Evolutionary conservation across 2,113 vertebrate genomes (phyloP).

Genomic region (Prionailurus viverrinus): DNA sequence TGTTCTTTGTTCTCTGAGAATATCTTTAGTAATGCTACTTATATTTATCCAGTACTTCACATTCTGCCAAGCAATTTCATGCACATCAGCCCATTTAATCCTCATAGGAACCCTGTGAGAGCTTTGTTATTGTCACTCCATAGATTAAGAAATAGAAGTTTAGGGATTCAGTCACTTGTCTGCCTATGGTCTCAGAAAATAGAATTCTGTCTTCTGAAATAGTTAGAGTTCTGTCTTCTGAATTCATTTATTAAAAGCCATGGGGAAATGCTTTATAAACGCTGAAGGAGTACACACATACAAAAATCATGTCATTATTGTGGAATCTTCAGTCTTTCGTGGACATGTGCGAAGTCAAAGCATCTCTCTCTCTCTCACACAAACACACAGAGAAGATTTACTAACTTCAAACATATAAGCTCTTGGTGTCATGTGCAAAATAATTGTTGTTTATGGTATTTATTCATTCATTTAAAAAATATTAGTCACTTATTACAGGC

Average conservation of each 20-base stretch:
- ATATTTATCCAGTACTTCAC: background rate
- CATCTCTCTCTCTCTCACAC: background rate
- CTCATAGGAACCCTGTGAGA: background rate
- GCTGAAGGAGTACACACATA: background rate
- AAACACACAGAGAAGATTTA: background rate
- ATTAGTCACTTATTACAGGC: background rate
- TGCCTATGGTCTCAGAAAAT: background rate
- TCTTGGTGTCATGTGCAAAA: background rate
- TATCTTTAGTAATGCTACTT: background rate
- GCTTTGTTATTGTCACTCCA: background rate
- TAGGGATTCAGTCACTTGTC: background rate
- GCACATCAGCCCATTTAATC: background rate
- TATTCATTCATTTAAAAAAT: background rate
- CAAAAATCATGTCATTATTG: background rate
- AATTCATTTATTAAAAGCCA: conserved; percentile 18
- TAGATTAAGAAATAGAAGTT: background rate
- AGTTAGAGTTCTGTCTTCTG: conserved; percentile 47
- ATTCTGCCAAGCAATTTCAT: background rate
- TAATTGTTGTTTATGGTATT: background rate
- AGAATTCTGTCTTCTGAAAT: conserved; percentile 57
- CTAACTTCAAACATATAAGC: background rate
- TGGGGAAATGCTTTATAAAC: background rate
- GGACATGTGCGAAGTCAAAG: background rate
- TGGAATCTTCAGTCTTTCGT: background rate
- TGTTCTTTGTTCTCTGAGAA: conserved; percentile 15